Conservation (phyloP, 2,888 invertebrate species). For the Stenolophus ochropezus region DNA sequence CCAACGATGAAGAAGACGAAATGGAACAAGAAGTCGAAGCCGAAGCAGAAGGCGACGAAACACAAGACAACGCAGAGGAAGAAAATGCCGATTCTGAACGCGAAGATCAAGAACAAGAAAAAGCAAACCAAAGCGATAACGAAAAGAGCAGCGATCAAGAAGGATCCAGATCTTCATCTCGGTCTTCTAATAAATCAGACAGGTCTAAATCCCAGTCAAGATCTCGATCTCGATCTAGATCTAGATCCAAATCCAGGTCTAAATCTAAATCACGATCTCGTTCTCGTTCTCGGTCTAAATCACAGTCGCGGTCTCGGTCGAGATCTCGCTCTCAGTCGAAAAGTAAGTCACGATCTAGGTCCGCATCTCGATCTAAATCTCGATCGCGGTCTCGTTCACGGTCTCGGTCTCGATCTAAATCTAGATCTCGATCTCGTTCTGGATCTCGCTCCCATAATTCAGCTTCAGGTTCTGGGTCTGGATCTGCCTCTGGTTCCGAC, state of each 20-base stretch:
- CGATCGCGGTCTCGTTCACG: slow-evolving; percentile 68
- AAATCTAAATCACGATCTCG: slow-evolving; percentile 68
- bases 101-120: slow-evolving; percentile 68
- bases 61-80: slow-evolving; percentile 75
- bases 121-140: slow-evolving; percentile 63
- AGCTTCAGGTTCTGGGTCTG: slow-evolving; percentile 67
- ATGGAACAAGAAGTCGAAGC: slow-evolving; percentile 76
- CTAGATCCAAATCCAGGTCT: slow-evolving; percentile 67
- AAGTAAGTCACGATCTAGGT: slow-evolving; percentile 68
- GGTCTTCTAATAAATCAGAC: slow-evolving; percentile 70
- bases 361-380: slow-evolving; percentile 60
- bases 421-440: slow-evolving; percentile 65
- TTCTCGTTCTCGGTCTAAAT: slow-evolving; percentile 67
- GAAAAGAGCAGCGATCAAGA: slow-evolving; percentile 70
- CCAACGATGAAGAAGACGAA: slow-evolving; percentile 81
- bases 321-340: slow-evolving; percentile 66
- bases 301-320: slow-evolving; percentile 61
- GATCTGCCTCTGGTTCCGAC: slow-evolving; percentile 61
- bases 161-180: slow-evolving; percentile 65
- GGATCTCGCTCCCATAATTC: slow-evolving; percentile 69
- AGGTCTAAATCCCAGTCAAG: slow-evolving; percentile 69
- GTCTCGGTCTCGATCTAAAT: slow-evolving; percentile 66
- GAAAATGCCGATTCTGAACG: slow-evolving; percentile 75
- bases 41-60: slow-evolving; percentile 81
- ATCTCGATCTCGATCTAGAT: slow-evolving; percentile 67